These are phyloP conservation scores for Blennius ocellaris DNA, from an alignment of 2,113 vertebrate species.

Conservation along the genomic window DNA sequence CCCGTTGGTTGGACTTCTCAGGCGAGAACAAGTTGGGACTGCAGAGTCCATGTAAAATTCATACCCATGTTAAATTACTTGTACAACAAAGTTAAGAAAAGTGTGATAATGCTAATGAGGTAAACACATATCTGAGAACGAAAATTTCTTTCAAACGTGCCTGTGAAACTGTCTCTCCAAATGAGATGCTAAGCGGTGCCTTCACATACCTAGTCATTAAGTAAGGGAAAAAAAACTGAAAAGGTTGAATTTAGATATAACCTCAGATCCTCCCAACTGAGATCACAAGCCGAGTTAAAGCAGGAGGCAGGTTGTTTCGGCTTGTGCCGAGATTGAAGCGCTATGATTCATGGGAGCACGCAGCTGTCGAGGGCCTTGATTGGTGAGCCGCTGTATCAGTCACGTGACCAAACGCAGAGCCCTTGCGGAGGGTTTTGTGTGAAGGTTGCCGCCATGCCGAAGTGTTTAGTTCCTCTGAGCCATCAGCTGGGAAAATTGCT, in stretches of 20 bases:
- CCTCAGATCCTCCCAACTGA: constrained; percentile 40
- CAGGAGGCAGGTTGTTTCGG: constrained; percentile 6
- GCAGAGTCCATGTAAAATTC: not conserved
- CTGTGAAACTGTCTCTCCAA: constrained; percentile 2
- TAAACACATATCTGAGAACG: constrained; percentile 9
- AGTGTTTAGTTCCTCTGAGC: constrained; percentile 72
- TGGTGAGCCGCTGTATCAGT: constrained; percentile 59
- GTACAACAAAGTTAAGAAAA: not conserved
- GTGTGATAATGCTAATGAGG: constrained; percentile 14
- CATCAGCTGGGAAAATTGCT: constrained; percentile 81
- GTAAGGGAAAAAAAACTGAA: not conserved
- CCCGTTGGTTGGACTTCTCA: not conserved
- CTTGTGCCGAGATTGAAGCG: constrained; percentile 19
- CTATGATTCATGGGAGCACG: constrained; percentile 40
- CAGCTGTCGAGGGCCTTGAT: constrained; percentile 54
- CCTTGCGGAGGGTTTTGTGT: constrained; percentile 32
- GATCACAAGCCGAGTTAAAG: constrained; percentile 27
- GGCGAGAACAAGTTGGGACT: not conserved
- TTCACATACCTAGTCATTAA: constrained; percentile 31
- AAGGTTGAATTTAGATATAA: constrained; percentile 6
- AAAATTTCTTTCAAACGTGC: constrained; percentile 2
- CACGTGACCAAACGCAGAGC: constrained; percentile 48
- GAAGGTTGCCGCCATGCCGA: constrained; percentile 58
- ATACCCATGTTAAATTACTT: constrained; percentile 10
- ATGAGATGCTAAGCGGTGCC: constrained; percentile 12